Base-by-base conservation (phyloP, 2,797 vertebrate species). In the Brotula barbata region DNA sequence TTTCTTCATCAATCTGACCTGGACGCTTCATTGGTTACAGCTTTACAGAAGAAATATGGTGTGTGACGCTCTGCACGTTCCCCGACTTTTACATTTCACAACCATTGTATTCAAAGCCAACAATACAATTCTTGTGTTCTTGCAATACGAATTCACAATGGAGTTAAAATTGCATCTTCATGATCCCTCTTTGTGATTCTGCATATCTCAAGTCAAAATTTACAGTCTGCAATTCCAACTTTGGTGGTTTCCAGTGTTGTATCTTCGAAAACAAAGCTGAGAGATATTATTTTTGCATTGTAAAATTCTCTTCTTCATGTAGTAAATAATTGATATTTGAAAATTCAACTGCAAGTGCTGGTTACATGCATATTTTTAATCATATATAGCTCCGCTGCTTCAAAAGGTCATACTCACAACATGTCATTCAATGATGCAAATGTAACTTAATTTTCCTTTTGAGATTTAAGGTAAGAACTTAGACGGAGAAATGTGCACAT, bases 41-140 rank as follows among this genome's bases (percentile, higher is more conserved):
- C 89, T 44, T 64, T 98, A 64, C 86, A 91, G 90, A 94, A 92
- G 87, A 95, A 91, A 86, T 99, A 96, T 0, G 80, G 90, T 0
- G 58, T 96, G 64, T 95, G 88, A 95, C 8, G 16, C 39, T 25
- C 21, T 36, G 11, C 21, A 1, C 1, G 2, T 22, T 43, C 28
- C 17, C 7, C 3, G 17, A 58, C 37, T 41, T 21, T 36, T 9
- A 20, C 12, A 21, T 9, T 22, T 42, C 37, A 5, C 41, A n/a
- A 33, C 31, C 22, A n/a, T 15, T 28, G 40, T 36, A 58, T 60
- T 44, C 7, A 21, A 41, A 58, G 17, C 22, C 16, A 45, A 42
- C 31, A 33, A 33, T 7, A 6, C 6, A 6, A 33, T 7, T 33
- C 25, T 28, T 4, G 25, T 28, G 4, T 28, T 28, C 4, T 28